These are phyloP conservation scores for Genyomyrus donnyi DNA, from an alignment of 2,113 vertebrate genomes.

Conservation along the genomic window DNA sequence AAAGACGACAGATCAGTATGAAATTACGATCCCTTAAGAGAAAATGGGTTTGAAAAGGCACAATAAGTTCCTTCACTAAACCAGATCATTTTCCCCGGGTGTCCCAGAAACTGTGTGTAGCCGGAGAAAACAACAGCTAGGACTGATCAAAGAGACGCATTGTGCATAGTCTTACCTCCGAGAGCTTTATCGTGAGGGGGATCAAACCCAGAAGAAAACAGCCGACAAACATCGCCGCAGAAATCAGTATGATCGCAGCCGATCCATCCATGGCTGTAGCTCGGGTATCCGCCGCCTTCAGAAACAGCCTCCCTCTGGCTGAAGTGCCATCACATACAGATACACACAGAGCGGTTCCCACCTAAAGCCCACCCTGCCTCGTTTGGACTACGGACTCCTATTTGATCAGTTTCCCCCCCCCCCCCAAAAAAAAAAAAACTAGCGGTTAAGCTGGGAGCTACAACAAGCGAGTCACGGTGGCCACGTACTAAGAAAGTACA, in stretches of 20 bases:
- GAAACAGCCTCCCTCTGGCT: neutral
- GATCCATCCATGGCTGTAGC: conserved; percentile 60
- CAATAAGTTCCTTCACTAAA: neutral
- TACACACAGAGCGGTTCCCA: neutral
- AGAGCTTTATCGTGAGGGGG: conserved; percentile 61
- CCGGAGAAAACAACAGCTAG: neutral
- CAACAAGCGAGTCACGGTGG: neutral
- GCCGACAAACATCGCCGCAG: conserved; percentile 65
- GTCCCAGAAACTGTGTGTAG: neutral
- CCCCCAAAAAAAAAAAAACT: neutral
- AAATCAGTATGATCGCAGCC: conserved; percentile 54
- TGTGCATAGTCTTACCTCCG: conserved; percentile 52
- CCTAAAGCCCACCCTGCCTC: neutral
- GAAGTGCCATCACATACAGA: neutral
- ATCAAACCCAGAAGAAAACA: conserved; percentile 62
- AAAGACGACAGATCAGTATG: neutral
- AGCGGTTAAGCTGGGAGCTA: neutral
- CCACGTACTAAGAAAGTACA: neutral
- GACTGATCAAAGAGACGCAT: neutral
- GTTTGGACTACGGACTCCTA: neutral
- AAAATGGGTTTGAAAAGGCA: neutral
- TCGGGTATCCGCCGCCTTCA: neutral
- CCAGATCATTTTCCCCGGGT: neutral
- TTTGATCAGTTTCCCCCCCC: neutral
- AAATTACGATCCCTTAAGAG: neutral